Base-by-base conservation (phyloP, 2,888 invertebrate genomes). In the Choreutis nemorana region DNA sequence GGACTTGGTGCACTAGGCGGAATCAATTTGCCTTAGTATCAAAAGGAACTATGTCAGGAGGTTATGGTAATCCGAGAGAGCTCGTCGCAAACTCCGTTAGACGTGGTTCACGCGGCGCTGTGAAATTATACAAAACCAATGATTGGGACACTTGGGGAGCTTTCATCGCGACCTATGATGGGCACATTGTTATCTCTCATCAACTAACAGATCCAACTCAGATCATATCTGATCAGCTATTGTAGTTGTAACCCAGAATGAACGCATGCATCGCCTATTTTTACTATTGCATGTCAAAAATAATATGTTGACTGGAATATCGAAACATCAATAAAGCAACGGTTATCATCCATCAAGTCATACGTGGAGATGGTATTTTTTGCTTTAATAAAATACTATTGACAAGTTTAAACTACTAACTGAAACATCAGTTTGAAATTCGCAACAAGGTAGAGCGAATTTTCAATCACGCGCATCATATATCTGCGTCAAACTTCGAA, bases 121-220 rank as follows among this genome's bases (percentile, higher is more conserved):
- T 64, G 66, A 64, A 68, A 67, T 70, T 61, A 62, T 58, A 60
- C 60, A 58, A 64, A n/a, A 58, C 62, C 65, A 62, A 68, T 70
- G 63, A 63, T 55, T 40, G 52, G 48, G 45, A 51, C 51, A n/a
- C n/a, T n/a, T 50, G 51, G 60, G 44, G 60, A 60, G 62, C 64
- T 61, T 58, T 55, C 52, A 54, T 54, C 49, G 42, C 53, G 57
- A 60, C 59, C 60, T 55, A 48, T 45, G 50, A 51, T 42, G 48
- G 49, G 48, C 48, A 50, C 53, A n/a, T n/a, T n/a, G n/a, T n/a
- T n/a, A n/a, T n/a, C n/a, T n/a, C n/a, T n/a, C n/a, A n/a, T n/a
- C n/a, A n/a, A n/a, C n/a, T n/a, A n/a, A n/a, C n/a, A n/a, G n/a
- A n/a, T n/a, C n/a, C n/a, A n/a, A n/a, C n/a, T n/a, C n/a, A n/a